These are phyloP conservation scores for Cepaea hortensis DNA, from an alignment of 2,888 invertebrate species.

Conservation along the genomic window DNA sequence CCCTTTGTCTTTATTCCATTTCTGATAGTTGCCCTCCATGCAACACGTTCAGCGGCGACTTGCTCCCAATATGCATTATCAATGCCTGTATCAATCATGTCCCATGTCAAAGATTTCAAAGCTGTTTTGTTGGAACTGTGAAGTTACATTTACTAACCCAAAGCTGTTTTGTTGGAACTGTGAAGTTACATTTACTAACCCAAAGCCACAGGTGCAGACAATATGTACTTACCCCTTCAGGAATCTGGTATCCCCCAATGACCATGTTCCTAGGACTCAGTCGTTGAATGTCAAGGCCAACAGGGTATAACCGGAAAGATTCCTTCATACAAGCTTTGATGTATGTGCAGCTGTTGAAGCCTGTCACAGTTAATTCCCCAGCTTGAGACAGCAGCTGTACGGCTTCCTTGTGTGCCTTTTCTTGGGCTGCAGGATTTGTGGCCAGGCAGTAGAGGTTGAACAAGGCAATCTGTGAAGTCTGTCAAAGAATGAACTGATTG, in stretches of 20 bases:
- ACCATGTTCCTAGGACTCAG: constrained; percentile 84
- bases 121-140: too few relatives aligned
- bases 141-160: too few relatives aligned
- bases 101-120: too few relatives aligned
- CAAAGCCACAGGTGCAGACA: too few relatives aligned
- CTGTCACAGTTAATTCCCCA: constrained; percentile 78
- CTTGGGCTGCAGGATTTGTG: constrained; percentile 83
- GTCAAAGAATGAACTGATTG: constrained; percentile 18
- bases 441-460: constrained; percentile 85
- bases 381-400: constrained; percentile 50
- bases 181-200: too few relatives aligned
- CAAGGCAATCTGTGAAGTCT: constrained; percentile 69
- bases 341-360: constrained; percentile 82
- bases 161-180: too few relatives aligned
- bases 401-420: constrained; percentile 82
- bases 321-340: constrained; percentile 89
- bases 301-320: constrained; percentile 83
- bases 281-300: constrained; percentile 86
- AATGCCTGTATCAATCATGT: too few relatives aligned
- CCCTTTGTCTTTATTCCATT: too few relatives aligned
- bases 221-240: constrained; percentile 82
- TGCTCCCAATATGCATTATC: too few relatives aligned
- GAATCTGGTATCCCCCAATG: constrained; percentile 85
- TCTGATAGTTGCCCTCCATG: too few relatives aligned
- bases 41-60: too few relatives aligned